A percentile compares a stretch with the other conserved stretches of the same genome.
Conservation (phyloP, 2,888 invertebrate species). For the Bhutanitis thaidina region DNA sequence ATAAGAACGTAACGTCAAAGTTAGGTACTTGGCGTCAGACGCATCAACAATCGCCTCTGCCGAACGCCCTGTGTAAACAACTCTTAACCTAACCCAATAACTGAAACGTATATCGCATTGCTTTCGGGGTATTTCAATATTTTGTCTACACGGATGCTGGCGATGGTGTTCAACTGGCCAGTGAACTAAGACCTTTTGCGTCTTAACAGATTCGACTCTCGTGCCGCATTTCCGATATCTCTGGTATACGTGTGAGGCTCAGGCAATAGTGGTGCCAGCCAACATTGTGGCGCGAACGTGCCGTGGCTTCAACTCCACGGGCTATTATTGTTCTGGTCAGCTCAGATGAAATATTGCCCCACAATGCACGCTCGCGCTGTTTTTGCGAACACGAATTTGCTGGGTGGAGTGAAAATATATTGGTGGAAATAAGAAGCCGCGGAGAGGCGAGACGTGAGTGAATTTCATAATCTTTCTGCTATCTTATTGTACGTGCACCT, state of each 20-base stretch:
- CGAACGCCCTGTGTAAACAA: slow-evolving; percentile 60
- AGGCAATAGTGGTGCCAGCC: slow-evolving; percentile 45
- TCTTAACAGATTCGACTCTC: slow-evolving; percentile 31
- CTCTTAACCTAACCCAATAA: slow-evolving; percentile 78
- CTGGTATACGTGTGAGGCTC: slow-evolving; percentile 37
- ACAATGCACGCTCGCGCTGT: slow-evolving; percentile 71
- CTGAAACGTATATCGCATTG: slow-evolving; percentile 68
- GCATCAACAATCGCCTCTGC: slow-evolving; percentile 71
- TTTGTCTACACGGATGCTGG: slow-evolving; percentile 78
- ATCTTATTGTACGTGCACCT: neutral
- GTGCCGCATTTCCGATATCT: slow-evolving; percentile 14
- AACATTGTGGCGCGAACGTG: slow-evolving; percentile 77
- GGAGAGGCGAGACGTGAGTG: slow-evolving; percentile 53
- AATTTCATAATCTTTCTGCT: slow-evolving; percentile 19
- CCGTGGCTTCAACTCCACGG: slow-evolving; percentile 72
- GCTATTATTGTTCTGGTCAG: slow-evolving; percentile 79
- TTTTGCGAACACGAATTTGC: slow-evolving; percentile 68
- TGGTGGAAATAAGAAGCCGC: slow-evolving; percentile 64
- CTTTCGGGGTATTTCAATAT: slow-evolving; percentile 77
- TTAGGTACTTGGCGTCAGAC: slow-evolving; percentile 62
- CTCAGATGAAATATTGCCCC: slow-evolving; percentile 78
- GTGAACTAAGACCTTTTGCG: slow-evolving; percentile 37
- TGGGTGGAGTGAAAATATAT: slow-evolving; percentile 73
- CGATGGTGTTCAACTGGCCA: slow-evolving; percentile 60
- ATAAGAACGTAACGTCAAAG: slow-evolving; percentile 49